A percentile compares a stretch with the other conserved stretches of the same genome.
phyloP scores from a whole-genome alignment of 2,797 vertebrate genomes.

The Podarcis lilfordi region DNA sequence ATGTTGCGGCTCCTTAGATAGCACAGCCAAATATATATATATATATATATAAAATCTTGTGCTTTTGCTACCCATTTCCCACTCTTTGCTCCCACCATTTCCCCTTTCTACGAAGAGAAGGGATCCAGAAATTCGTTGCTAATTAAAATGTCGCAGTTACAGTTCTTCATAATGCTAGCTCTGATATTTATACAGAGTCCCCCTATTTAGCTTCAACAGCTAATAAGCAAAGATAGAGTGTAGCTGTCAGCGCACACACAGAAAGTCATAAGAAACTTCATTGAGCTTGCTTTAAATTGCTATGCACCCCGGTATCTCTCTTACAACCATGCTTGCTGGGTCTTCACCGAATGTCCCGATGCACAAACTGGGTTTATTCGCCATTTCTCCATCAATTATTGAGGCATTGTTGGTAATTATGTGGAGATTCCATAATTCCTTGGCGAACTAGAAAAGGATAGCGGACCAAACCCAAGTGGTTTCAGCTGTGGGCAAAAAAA shows the following conservation, averaged over 20 bases:
- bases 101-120: slow-evolving; percentile 41
- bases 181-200: slow-evolving; percentile 49
- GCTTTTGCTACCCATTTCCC: slow-evolving; percentile 29
- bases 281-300: slow-evolving; percentile 10
- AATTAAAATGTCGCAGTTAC: slow-evolving; percentile 54
- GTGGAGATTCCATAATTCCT: slow-evolving; percentile 24
- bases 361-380: slow-evolving; percentile 26
- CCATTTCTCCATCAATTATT: slow-evolving; percentile 45
- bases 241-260: slow-evolving; percentile 20
- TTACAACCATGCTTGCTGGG: slow-evolving; percentile 52
- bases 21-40: not conserved
- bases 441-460: slow-evolving; percentile 34
- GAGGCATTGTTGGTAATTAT: slow-evolving; percentile 33
- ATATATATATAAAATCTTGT: not conserved
- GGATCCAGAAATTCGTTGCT: slow-evolving; percentile 38
- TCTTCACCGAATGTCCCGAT: slow-evolving; percentile 19
- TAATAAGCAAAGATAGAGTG: slow-evolving; percentile 1
- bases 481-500: slow-evolving; percentile 30
- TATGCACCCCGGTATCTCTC: slow-evolving; percentile 30
- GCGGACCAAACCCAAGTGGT: slow-evolving; percentile 41
- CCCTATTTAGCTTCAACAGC: slow-evolving; percentile 34
- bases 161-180: slow-evolving; percentile 36
- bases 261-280: not conserved
- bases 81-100: slow-evolving; percentile 38
- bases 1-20: slow-evolving; percentile 42